A percentile compares a stretch with the other conserved stretches of the same genome.
Conservation (phyloP, 2,113 vertebrate genomes). For the Cynocephalus volans region DNA sequence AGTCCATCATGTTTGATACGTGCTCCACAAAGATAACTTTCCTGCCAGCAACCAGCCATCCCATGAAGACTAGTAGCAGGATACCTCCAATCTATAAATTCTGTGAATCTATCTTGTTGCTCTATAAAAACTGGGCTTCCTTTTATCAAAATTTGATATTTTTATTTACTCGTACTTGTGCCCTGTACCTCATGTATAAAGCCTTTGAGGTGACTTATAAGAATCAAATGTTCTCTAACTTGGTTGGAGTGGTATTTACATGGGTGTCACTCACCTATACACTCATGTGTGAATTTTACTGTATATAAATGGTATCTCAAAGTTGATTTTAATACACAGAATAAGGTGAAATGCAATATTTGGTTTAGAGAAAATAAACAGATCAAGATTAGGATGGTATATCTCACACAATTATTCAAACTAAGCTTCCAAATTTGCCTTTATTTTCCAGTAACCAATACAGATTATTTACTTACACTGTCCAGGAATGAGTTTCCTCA, state of each 20-base stretch:
- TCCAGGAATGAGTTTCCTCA: neutral
- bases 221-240: neutral
- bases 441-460: neutral
- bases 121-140: neutral
- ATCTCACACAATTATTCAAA: neutral
- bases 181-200: neutral
- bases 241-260: neutral
- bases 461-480: neutral
- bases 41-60: neutral
- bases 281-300: neutral
- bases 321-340: neutral
- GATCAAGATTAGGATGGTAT: neutral
- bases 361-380: neutral
- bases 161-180: neutral
- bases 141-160: neutral
- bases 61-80: neutral
- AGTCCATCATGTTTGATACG: neutral
- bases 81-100: neutral
- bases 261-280: neutral
- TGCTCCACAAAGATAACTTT: neutral
- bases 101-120: neutral
- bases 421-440: neutral
- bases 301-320: neutral
- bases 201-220: neutral
- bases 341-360: neutral